Evolutionary conservation across 2,888 invertebrate genomes (phyloP).

Genomic region (Taenaris catops): DNA sequence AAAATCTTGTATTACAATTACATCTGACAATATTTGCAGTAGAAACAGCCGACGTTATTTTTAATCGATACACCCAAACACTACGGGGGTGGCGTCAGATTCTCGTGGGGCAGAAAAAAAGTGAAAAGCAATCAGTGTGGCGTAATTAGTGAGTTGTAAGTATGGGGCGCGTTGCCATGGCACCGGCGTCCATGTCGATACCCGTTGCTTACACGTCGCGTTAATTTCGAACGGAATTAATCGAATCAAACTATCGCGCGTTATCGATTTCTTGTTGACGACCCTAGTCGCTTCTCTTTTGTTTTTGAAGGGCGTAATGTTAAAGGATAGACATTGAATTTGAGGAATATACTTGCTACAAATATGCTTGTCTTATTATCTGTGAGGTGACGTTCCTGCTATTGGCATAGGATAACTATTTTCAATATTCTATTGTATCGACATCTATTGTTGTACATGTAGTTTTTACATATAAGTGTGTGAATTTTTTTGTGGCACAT

Average conservation of each 20-base stretch:
- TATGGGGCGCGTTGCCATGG: slow-evolving; percentile 74
- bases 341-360: no score
- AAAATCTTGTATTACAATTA: no score
- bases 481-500: no score
- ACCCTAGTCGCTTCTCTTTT: slow-evolving; percentile 10
- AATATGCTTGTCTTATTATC: no score
- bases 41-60: slow-evolving; percentile 29
- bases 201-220: slow-evolving; percentile 68
- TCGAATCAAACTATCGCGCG: slow-evolving; percentile 64
- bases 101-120: slow-evolving; percentile 75
- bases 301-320: slow-evolving; percentile 7
- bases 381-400: no score
- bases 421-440: no score
- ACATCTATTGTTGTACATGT: no score
- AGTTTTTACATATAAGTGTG: no score
- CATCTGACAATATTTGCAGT: slow-evolving; percentile 27
- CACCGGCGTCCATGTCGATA: slow-evolving; percentile 66
- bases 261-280: slow-evolving; percentile 53
- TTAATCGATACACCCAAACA: slow-evolving; percentile 35
- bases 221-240: slow-evolving; percentile 75
- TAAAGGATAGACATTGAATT: not conserved
- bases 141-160: slow-evolving; percentile 78
- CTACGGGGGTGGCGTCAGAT: slow-evolving; percentile 65
- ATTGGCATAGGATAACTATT: no score
- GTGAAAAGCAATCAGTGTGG: slow-evolving; percentile 79